Percentiles rank a stretch among this genome's conserved stretches.
Conservation (phyloP, 2,113 vertebrate species). For the Synchiropus splendidus region DNA sequence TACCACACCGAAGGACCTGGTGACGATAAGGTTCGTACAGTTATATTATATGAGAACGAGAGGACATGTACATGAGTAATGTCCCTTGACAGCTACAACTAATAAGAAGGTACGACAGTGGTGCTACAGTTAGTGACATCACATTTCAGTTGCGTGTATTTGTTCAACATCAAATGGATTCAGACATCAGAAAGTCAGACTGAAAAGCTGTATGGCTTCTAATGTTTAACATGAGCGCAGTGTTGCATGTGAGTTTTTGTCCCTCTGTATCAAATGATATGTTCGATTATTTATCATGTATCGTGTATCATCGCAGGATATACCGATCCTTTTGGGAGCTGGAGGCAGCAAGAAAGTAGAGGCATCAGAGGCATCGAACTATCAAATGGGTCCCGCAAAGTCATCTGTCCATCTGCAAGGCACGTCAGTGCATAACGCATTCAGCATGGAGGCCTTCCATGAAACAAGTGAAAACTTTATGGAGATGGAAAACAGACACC, state of each 20-base stretch:
- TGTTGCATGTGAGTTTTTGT: too few relatives aligned
- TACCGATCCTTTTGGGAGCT: conserved; percentile 9
- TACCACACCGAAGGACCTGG: conserved; percentile 78
- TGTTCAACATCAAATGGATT: too few relatives aligned
- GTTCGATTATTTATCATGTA: too few relatives aligned
- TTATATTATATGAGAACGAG: background rate
- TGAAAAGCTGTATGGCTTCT: too few relatives aligned
- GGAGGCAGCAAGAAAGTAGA: conserved; percentile 4
- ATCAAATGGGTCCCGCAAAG: conserved; percentile 2
- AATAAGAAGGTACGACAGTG: too few relatives aligned
- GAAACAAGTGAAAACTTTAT: conserved; percentile 2
- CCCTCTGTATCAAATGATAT: too few relatives aligned
- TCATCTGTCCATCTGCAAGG: background rate
- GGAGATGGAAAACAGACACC: conserved; percentile 21
- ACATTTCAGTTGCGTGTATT: too few relatives aligned
- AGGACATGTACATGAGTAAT: background rate
- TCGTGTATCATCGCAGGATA: background rate
- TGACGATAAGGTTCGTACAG: conserved; percentile 69
- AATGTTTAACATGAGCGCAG: too few relatives aligned
- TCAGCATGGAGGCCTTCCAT: background rate
- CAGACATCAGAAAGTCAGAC: too few relatives aligned
- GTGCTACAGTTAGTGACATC: too few relatives aligned
- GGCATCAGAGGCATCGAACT: background rate
- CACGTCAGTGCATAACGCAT: background rate
- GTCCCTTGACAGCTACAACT: too few relatives aligned